Percentiles rank a stretch among this genome's conserved stretches.
Evolutionary conservation across 2,113 vertebrate species (phyloP).

Genomic region (Spea multiplicata): DNA sequence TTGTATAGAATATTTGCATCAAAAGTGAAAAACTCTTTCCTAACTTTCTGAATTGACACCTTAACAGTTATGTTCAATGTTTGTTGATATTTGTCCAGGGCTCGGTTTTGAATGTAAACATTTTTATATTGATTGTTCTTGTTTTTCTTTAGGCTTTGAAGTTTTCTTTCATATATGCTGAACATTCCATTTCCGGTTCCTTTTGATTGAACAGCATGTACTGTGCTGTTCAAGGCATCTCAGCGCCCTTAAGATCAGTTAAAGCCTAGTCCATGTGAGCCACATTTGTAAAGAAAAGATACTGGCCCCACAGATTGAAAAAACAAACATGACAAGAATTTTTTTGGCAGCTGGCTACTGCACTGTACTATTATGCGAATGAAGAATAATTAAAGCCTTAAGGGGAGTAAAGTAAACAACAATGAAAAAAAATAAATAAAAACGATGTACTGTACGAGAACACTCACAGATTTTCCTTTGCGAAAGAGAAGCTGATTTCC

Average conservation of each 20-base stretch:
- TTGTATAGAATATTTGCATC: too few relatives aligned
- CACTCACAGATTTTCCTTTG: conserved; percentile 88
- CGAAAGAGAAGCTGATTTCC: conserved; percentile 93
- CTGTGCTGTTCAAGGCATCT: conserved; percentile 17
- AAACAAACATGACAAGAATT: conserved; percentile 31
- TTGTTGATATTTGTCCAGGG: too few relatives aligned
- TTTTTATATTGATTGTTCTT: too few relatives aligned
- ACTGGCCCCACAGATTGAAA: conserved; percentile 26
- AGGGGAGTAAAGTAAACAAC: conserved; percentile 34
- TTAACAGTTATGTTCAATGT: too few relatives aligned
- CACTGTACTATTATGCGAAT: conserved; percentile 13
- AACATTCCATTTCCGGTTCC: conserved; percentile 18
- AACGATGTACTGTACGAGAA: conserved; percentile 14
- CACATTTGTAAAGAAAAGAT: conserved; percentile 29
- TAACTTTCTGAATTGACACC: too few relatives aligned
- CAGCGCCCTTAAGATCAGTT: conserved; percentile 26
- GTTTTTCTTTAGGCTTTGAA: too few relatives aligned
- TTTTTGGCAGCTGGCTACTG: conserved; percentile 18
- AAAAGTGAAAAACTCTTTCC: too few relatives aligned
- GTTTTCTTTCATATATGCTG: not conserved
- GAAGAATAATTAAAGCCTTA: conserved; percentile 31
- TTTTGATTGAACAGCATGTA: conserved; percentile 31
- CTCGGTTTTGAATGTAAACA: too few relatives aligned
- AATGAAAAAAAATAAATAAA: not conserved
- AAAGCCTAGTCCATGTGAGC: conserved; percentile 12